Conservation (phyloP, 2,113 vertebrate species). For the Zosterops hypoxanthus region DNA sequence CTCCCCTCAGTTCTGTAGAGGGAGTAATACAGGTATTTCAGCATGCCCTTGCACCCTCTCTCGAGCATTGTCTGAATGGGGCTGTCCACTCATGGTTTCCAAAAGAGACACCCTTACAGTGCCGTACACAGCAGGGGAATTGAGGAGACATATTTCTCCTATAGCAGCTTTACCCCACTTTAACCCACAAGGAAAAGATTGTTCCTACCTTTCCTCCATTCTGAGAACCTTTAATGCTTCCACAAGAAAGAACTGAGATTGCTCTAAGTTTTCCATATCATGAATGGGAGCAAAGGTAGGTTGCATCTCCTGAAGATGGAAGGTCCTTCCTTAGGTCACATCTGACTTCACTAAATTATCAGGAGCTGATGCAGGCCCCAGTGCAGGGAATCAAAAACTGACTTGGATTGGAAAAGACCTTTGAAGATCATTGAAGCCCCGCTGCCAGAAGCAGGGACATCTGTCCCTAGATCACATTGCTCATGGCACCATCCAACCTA, state of each 20-base stretch:
- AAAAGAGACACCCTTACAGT: background rate
- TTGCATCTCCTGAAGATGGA: background rate
- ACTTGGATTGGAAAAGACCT: background rate
- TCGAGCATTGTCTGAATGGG: fast-evolving
- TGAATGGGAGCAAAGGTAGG: background rate
- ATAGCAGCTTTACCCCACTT: background rate
- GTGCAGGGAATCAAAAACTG: background rate
- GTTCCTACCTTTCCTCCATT: background rate
- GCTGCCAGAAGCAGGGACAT: background rate
- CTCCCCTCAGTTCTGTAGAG: background rate
- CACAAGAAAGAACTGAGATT: background rate
- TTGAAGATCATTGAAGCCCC: fast-evolving
- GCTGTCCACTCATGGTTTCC: background rate
- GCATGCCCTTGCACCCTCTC: too few species aligned
- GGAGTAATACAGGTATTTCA: background rate
- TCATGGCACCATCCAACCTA: fast-evolving
- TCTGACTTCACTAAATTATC: background rate
- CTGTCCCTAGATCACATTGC: background rate
- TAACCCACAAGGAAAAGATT: background rate
- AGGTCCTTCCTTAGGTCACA: background rate
- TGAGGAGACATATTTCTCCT: background rate
- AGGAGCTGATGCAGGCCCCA: background rate
- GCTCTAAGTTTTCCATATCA: background rate
- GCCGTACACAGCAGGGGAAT: background rate
- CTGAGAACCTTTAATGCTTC: background rate